Percentiles rank a stretch among this genome's conserved stretches.
Conservation (phyloP, 1,140 invertebrate genomes). For the Lasaia peninsularis region DNA sequence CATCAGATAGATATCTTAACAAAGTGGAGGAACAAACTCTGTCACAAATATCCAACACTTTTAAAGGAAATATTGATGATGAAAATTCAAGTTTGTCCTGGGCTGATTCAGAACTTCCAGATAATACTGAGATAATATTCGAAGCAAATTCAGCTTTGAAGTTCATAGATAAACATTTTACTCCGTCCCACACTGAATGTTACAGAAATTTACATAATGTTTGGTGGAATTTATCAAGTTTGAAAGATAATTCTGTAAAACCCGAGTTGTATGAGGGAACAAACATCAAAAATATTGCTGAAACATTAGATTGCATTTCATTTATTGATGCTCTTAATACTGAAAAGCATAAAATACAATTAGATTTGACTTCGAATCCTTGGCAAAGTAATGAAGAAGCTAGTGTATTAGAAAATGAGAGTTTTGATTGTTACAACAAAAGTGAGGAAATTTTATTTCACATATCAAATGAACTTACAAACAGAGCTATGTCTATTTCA, state of each 20-base stretch:
- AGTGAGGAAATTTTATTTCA: conserved; percentile 35
- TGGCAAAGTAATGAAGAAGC: conserved; percentile 45
- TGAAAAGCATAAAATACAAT: conserved; percentile 19
- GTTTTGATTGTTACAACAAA: conserved; percentile 42
- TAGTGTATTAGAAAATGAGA: conserved; percentile 59
- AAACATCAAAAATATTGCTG: conserved; percentile 34
- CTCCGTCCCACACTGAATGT: conserved; percentile 24
- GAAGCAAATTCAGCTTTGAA: conserved; percentile 23
- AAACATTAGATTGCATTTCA: conserved; percentile 50
- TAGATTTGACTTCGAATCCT: conserved; percentile 37
- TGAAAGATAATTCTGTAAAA: conserved; percentile 18
- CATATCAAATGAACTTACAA: conserved; percentile 41
- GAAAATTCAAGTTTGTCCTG: conserved; percentile 67
- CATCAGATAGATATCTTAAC: conserved; percentile 47
- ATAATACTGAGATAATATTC: conserved; percentile 15
- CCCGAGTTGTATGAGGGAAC: conserved; percentile 18
- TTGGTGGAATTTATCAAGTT: conserved; percentile 52
- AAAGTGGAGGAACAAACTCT: conserved; percentile 25
- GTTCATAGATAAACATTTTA: conserved; percentile 30
- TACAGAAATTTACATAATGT: conserved; percentile 40
- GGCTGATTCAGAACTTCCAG: conserved; percentile 39
- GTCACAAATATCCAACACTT: conserved; percentile 35
- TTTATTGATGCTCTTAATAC: conserved; percentile 43
- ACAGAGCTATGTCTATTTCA: conserved; percentile 22
- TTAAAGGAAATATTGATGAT: conserved; percentile 42